Conservation (phyloP, 1,140 invertebrate species). For the Philopotamus ludificatus region DNA sequence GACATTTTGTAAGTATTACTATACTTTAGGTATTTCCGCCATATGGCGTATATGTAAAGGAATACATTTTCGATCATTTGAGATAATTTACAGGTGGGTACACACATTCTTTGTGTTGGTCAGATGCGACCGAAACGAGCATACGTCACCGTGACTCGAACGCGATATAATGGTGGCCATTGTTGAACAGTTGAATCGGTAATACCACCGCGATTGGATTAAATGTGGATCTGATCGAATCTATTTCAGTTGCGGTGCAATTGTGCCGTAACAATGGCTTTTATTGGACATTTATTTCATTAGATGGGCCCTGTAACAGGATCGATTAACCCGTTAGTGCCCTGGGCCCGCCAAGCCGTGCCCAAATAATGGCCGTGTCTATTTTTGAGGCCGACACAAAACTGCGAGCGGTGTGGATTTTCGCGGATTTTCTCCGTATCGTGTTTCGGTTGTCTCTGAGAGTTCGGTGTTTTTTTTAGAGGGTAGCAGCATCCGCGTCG, state of each 20-base stretch:
- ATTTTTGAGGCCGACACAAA: too few species aligned
- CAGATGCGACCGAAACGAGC: neutral
- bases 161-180: neutral
- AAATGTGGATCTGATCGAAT: neutral
- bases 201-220: neutral
- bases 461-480: too few species aligned
- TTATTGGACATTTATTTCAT: too few species aligned
- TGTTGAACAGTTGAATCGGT: neutral
- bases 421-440: too few species aligned
- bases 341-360: too few species aligned
- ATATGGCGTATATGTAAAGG: neutral
- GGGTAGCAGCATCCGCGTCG: too few species aligned
- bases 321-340: too few species aligned
- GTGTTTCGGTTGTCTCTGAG: too few species aligned
- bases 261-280: neutral
- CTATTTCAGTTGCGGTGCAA: neutral
- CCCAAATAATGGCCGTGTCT: too few species aligned
- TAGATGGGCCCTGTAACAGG: too few species aligned
- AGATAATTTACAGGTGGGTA: neutral
- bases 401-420: too few species aligned
- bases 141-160: neutral
- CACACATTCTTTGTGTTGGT: neutral
- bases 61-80: neutral
- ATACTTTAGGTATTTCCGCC: neutral
- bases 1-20: too few species aligned